These are phyloP conservation scores for Mycteria americana DNA, from an alignment of 2,797 vertebrate genomes.

Conservation along the genomic window DNA sequence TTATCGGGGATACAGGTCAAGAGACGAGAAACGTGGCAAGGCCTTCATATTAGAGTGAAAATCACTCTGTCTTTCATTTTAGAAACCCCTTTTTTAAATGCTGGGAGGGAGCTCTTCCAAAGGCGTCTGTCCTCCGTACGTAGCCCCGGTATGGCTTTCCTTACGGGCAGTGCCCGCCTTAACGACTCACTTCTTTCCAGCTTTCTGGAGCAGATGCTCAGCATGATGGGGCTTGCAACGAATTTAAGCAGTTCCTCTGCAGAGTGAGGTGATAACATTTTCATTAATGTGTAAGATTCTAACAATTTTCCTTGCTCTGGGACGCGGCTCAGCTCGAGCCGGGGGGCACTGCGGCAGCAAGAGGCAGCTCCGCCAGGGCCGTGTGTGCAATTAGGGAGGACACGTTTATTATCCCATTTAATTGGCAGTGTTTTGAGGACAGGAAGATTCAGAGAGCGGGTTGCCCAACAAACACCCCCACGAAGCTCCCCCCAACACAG, in stretches of 20 bases:
- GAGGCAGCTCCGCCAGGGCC: not conserved
- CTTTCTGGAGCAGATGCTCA: conserved; percentile 4
- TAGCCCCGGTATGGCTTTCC: not conserved
- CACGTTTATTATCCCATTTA: not conserved
- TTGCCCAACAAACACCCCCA: not conserved
- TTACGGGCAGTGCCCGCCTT: not conserved
- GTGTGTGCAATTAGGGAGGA: not conserved
- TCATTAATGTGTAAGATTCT: conserved; percentile 27
- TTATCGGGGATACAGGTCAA: not conserved
- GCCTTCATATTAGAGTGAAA: not conserved
- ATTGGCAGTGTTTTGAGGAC: not conserved
- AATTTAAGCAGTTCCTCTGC: not conserved
- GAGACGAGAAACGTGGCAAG: not conserved
- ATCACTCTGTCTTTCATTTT: conserved; percentile 3
- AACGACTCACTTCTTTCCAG: not conserved
- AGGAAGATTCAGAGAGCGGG: not conserved
- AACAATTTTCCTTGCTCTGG: conserved; percentile 18
- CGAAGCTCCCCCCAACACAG: not conserved
- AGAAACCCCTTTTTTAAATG: not conserved
- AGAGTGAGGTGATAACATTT: conserved; percentile 40
- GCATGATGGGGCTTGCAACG: not conserved
- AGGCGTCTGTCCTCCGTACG: fast-evolving
- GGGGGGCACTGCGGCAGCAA: not conserved
- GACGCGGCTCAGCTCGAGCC: not conserved
- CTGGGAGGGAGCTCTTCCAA: not conserved